Evolutionary conservation across 92 coral and sea anemone genomes (phyloP), one percentile per base, ranked within the genome.

Genomic region (Siderastrea radians): DNA sequence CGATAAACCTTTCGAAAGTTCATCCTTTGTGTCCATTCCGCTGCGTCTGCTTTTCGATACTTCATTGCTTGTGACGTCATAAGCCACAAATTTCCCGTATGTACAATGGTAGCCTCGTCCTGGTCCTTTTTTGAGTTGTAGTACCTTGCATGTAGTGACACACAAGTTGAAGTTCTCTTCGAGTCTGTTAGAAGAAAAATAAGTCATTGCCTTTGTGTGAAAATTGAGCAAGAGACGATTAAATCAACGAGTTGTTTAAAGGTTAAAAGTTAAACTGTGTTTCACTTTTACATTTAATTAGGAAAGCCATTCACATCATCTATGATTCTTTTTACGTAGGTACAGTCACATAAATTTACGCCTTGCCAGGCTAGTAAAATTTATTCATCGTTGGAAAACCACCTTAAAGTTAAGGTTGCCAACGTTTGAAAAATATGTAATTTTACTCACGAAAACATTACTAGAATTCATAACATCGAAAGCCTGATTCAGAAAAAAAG

Each of bases 41-140:
- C 14, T 47, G 75, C 17, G 15, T 48, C 75, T 16, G 3, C 1
- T 0, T 17, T 68, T 16, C 47, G 7, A 26, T 1, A 57, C 51
- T 38, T 38, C 19, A 43, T n/a, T 61, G 71, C 47, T 49, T 58
- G 7, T 60, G 13, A 68, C 57, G 59, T 82, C 86, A 82, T 58
- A 54, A 74, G 4, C 45, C 78, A n/a, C 86, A 82, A 45, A 82
- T 82, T 7, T 71, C 86, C 49, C 86, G 53, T 10, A 82, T 47
- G 68, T 70, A n/a, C 55, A 46, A 12, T 48, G 86, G 86, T 16
- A 78, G n/a, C 45, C 14, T 82, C 26, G 14, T 49, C 14, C 49
- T 59, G 58, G 68, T 55, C 49, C 78, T 57, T 45, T 46, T 59
- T 50, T 17, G 8, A 10, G 45, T 9, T 13, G 66, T 9, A 69